phyloP scores from a whole-genome alignment of 1,140 invertebrate species.

The Sarcophaga bullata region DNA sequence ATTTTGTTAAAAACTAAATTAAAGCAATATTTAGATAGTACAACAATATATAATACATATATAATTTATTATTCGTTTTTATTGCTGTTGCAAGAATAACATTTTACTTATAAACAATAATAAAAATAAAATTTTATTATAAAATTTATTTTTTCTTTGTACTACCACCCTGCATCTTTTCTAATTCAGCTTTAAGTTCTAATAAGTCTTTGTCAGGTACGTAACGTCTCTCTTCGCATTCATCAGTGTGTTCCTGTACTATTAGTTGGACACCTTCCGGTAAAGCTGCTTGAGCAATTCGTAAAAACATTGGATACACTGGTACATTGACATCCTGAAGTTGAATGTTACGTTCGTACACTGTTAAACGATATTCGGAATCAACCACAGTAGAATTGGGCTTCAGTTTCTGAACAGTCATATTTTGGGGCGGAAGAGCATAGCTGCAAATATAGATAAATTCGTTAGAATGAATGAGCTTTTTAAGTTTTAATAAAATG shows the following conservation, averaged over 20 bases:
- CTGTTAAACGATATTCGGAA: conserved; percentile 76
- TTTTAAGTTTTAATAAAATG: no score
- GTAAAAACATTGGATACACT: conserved; percentile 72
- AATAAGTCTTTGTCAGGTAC: conserved; percentile 82
- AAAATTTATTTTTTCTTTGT: conserved; percentile 37
- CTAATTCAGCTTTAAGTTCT: conserved; percentile 76
- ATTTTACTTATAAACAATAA: conserved; percentile 28
- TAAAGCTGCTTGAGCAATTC: conserved; percentile 75
- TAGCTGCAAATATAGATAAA: conserved; percentile 69
- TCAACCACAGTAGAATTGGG: conserved; percentile 74
- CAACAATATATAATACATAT: conserved; percentile 21
- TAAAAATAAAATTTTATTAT: conserved; percentile 39
- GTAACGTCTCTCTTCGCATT: conserved; percentile 75
- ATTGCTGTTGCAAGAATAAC: neutral
- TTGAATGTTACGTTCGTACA: conserved; percentile 83
- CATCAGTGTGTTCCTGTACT: conserved; percentile 71
- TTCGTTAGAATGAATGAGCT: no score
- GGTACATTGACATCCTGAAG: conserved; percentile 71
- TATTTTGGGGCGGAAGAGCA: conserved; percentile 75
- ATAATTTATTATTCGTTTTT: conserved; percentile 23
- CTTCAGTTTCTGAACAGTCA: conserved; percentile 77
- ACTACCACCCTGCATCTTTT: conserved; percentile 68
- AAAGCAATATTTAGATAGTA: conserved; percentile 17
- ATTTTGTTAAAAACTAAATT: conserved; percentile 8
- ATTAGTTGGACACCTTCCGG: conserved; percentile 80